These are phyloP conservation scores for Drosophila virilis DNA, from an alignment of 1,140 invertebrate genomes.

Conservation along the genomic window DNA sequence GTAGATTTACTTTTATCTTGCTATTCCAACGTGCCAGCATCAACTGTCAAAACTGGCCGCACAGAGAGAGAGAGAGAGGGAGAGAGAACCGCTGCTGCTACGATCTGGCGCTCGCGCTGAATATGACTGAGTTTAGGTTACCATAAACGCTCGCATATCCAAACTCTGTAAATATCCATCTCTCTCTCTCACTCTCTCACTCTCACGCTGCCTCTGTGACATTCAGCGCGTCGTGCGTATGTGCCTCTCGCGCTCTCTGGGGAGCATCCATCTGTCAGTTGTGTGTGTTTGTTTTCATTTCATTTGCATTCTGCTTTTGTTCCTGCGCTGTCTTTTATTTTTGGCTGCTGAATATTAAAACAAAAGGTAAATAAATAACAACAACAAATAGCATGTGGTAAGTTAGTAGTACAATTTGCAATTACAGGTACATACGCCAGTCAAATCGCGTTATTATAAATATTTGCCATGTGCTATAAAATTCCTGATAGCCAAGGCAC, in stretches of 20 bases:
- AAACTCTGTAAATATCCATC: slow-evolving; percentile 24
- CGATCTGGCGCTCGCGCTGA: slow-evolving; percentile 43
- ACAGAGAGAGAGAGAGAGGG: slow-evolving; percentile 14
- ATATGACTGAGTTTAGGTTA: slow-evolving; percentile 24
- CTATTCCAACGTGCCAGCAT: slow-evolving; percentile 20
- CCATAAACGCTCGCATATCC: slow-evolving; percentile 24
- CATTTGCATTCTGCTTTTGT: slow-evolving; percentile 34
- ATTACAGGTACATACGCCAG: not conserved
- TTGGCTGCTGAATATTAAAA: slow-evolving; percentile 14
- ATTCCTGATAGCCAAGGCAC: slow-evolving; percentile 17
- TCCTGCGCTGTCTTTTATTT: slow-evolving; percentile 11
- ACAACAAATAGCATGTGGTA: slow-evolving; percentile 42
- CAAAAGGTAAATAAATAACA: slow-evolving; percentile 22
- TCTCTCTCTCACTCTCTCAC: not conserved
- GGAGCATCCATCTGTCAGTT: slow-evolving; percentile 50
- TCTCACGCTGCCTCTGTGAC: slow-evolving; percentile 20
- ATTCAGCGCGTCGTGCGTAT: slow-evolving; percentile 48
- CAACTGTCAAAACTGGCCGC: slow-evolving; percentile 44
- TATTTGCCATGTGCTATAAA: slow-evolving; percentile 12
- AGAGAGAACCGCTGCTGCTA: slow-evolving; percentile 7
- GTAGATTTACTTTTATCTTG: slow-evolving; percentile 18
- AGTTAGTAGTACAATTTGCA: not conserved
- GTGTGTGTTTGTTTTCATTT: slow-evolving; percentile 47
- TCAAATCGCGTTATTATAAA: not conserved
- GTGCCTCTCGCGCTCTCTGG: slow-evolving; percentile 24